A percentile compares a stretch with the other conserved stretches of the same genome.
Evolutionary conservation across 2,888 invertebrate species (phyloP).

Genomic region (Fragum sueziense): DNA sequence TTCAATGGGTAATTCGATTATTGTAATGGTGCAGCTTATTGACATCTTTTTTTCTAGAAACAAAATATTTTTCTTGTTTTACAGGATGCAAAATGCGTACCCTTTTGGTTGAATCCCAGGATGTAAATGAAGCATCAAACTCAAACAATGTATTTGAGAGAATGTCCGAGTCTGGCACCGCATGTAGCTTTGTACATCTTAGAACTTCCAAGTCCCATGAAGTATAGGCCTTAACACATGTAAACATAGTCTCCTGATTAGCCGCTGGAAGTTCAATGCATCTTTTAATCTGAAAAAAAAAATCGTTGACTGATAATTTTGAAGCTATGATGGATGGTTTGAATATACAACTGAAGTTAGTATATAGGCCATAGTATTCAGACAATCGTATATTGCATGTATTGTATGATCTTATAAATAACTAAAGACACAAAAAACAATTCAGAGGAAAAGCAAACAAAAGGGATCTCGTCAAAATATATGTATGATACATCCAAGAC

Average conservation of each 20-base stretch:
- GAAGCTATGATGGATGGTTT: background rate
- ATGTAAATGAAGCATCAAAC: background rate
- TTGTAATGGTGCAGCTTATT: background rate
- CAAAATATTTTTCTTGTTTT: background rate
- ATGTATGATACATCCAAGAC: background rate
- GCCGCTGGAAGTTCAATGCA: background rate
- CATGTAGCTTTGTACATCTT: background rate
- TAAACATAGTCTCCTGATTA: background rate
- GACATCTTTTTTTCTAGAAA: background rate
- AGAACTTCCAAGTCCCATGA: background rate
- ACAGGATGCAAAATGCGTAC: background rate
- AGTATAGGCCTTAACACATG: background rate
- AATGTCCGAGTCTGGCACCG: background rate
- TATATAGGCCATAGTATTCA: background rate
- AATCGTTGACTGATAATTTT: background rate
- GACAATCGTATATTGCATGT: background rate
- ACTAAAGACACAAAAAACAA: background rate
- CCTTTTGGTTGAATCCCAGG: background rate
- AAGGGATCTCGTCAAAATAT: background rate
- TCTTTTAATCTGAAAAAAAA: background rate
- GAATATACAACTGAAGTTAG: background rate
- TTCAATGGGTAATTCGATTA: background rate
- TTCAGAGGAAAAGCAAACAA: background rate
- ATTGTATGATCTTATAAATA: background rate
- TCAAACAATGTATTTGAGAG: background rate